Percentiles rank a stretch among this genome's conserved stretches.
Conservation (phyloP, 1,140 invertebrate species). For the Bombus superbus region DNA sequence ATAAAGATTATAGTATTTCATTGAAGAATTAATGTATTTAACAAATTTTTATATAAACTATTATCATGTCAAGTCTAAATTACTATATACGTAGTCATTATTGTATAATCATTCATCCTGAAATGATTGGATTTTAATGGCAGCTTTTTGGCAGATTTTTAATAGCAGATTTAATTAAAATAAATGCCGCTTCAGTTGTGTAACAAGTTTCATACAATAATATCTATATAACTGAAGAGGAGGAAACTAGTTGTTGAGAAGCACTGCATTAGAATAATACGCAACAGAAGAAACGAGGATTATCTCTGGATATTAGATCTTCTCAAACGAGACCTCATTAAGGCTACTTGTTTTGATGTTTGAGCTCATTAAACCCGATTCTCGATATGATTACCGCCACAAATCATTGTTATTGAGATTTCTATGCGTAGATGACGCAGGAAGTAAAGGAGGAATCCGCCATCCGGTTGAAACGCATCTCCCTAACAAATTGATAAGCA, state of each 20-base stretch:
- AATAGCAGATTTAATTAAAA: too few relatives aligned
- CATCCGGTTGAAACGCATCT: neutral
- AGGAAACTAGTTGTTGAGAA: slow-evolving; percentile 36
- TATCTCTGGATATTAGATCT: slow-evolving; percentile 54
- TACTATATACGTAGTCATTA: neutral
- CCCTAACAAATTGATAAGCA: neutral
- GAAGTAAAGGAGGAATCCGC: neutral
- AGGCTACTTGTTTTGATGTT: slow-evolving; percentile 38
- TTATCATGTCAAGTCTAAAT: neutral
- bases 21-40: too few relatives aligned
- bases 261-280: slow-evolving; percentile 55
- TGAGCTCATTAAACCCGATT: slow-evolving; percentile 54
- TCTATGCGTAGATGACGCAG: slow-evolving; percentile 15
- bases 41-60: too few relatives aligned
- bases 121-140: neutral
- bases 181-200: too few relatives aligned
- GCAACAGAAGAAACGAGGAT: slow-evolving; percentile 42
- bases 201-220: too few relatives aligned
- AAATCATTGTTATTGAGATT: slow-evolving; percentile 51
- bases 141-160: neutral
- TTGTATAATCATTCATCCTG: too few relatives aligned
- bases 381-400: slow-evolving; percentile 27
- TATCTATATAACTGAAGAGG: too few relatives aligned
- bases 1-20: neutral
- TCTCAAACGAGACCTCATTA: slow-evolving; percentile 51